Conservation (phyloP, 2,113 vertebrate genomes). For the Camelus dromedarius region DNA sequence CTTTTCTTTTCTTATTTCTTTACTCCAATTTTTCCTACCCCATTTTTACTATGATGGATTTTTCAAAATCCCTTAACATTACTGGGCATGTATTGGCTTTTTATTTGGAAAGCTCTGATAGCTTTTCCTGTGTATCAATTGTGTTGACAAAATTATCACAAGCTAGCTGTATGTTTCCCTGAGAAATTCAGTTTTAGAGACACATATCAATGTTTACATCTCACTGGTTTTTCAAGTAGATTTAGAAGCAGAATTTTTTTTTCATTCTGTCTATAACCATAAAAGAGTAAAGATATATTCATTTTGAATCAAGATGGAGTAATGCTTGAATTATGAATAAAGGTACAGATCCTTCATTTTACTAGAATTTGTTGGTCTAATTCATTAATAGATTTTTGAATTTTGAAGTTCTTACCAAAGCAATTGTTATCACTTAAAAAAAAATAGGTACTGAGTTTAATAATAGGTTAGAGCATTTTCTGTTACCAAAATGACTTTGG, state of each 20-base stretch:
- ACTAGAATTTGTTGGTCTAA: slow-evolving; percentile 11
- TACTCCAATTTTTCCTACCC: neutral
- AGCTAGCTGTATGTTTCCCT: neutral
- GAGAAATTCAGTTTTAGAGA: slow-evolving; percentile 47
- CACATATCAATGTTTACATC: neutral
- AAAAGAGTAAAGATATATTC: neutral
- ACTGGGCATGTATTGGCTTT: neutral
- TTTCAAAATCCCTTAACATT: slow-evolving; percentile 24
- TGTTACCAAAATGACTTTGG: slow-evolving; percentile 54
- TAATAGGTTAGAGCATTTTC: slow-evolving; percentile 45
- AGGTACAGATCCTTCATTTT: slow-evolving; percentile 14
- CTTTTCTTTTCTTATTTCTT: neutral
- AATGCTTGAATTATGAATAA: neutral
- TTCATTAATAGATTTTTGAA: neutral
- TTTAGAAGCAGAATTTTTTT: neutral
- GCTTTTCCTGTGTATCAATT: neutral
- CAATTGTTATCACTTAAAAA: slow-evolving; percentile 23
- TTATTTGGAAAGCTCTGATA: neutral
- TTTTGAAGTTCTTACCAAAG: slow-evolving; percentile 47
- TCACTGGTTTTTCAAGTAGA: slow-evolving; percentile 19
- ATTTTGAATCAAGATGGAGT: neutral
- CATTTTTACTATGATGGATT: neutral
- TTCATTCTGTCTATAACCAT: neutral
- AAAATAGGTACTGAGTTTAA: slow-evolving; percentile 38
- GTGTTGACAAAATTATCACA: neutral